phyloP scores from a whole-genome alignment of 2,113 vertebrate genomes.

The Pampusana beccarii region DNA sequence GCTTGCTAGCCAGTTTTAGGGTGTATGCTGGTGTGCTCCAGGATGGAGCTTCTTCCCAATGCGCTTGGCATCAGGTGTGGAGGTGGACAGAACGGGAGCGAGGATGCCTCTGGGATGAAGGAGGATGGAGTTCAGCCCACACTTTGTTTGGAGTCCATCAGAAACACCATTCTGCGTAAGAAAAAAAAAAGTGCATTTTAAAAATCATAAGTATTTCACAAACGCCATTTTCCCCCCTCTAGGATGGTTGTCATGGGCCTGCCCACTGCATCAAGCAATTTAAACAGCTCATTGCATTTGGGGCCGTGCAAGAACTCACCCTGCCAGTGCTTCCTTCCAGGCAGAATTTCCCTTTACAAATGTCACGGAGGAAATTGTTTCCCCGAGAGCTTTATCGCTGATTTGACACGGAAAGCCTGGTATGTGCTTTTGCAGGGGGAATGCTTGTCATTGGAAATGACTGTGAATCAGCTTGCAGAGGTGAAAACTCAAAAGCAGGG shows the following conservation, averaged over 20 bases:
- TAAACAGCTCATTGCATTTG: fast-evolving
- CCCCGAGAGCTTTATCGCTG: fast-evolving
- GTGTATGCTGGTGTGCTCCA: neutral
- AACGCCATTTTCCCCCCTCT: neutral
- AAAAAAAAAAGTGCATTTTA: neutral
- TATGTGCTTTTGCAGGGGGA: neutral
- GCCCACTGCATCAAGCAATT: neutral
- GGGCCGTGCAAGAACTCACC: neutral
- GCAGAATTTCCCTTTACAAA: neutral
- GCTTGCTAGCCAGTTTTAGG: neutral
- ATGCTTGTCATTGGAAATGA: neutral
- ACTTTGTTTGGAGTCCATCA: neutral
- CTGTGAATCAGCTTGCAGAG: neutral
- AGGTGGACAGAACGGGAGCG: neutral
- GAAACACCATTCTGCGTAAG: fast-evolving
- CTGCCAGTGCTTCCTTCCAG: neutral
- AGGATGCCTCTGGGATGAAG: neutral
- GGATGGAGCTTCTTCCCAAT: neutral
- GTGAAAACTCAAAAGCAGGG: neutral
- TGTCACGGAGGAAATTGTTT: neutral
- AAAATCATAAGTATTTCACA: neutral
- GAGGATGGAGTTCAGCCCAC: neutral
- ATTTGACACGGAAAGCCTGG: neutral
- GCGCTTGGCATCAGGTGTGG: fast-evolving
- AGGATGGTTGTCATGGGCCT: neutral